Conservation (phyloP, 1,140 invertebrate species). For the Lethrus apterus region DNA sequence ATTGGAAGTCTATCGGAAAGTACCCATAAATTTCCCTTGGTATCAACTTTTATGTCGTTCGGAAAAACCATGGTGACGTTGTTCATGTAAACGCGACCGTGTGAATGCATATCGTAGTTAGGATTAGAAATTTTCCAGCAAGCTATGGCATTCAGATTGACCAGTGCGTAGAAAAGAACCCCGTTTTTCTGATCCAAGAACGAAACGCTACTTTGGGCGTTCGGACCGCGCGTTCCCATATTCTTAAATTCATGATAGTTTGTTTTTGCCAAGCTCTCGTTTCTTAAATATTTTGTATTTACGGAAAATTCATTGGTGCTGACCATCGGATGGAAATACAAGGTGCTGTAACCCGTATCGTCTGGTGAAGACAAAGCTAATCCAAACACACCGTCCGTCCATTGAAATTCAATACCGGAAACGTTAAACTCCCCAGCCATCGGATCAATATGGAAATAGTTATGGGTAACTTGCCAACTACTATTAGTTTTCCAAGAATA, state of each 20-base stretch:
- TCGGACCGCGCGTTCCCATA: slow-evolving; percentile 59
- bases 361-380: slow-evolving; percentile 52
- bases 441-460: slow-evolving; percentile 64
- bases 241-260: slow-evolving; percentile 7
- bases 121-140: slow-evolving; percentile 67
- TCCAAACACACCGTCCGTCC: slow-evolving; percentile 69
- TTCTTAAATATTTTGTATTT: slow-evolving; percentile 55
- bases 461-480: slow-evolving; percentile 62
- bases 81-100: slow-evolving; percentile 62
- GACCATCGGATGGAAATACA: slow-evolving; percentile 71
- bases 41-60: slow-evolving; percentile 69
- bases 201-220: slow-evolving; percentile 65
- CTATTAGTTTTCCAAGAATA: slow-evolving; percentile 60
- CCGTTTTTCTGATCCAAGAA: slow-evolving; percentile 63
- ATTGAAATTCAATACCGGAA: slow-evolving; percentile 62
- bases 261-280: slow-evolving; percentile 43
- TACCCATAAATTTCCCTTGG: slow-evolving; percentile 63
- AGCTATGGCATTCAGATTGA: slow-evolving; percentile 67
- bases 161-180: slow-evolving; percentile 66
- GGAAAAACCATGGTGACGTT: slow-evolving; percentile 67
- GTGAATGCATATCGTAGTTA: slow-evolving; percentile 55
- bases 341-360: slow-evolving; percentile 56
- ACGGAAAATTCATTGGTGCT: slow-evolving; percentile 67
- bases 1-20: slow-evolving; percentile 62
- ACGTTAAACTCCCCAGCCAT: slow-evolving; percentile 62